Evolutionary conservation across 2,888 invertebrate genomes (phyloP), one percentile per base, ranked within the genome.

Genomic region (Apamea monoglypha): DNA sequence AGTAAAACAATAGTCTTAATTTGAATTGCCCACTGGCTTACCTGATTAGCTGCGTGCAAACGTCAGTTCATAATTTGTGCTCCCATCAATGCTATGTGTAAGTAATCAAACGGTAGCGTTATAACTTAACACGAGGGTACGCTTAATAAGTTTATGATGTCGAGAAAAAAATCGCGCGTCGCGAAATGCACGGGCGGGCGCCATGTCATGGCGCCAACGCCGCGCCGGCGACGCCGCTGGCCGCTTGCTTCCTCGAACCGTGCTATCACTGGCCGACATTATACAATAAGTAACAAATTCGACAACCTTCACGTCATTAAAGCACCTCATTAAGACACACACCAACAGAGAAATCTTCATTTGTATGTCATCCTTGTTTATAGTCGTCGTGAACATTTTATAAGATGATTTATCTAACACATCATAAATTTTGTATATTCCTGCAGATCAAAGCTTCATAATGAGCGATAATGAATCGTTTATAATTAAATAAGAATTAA

Each of bases 181-280:
- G 92, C 90, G 92, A 89, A 91, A 91, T 89, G 90, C 90, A 82
- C 89, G 91, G 85, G 84, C 90, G 89, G 96, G 96, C 96, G 96
- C 96, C 95, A 92, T 82, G 85, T 86, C 85, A 80, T 94, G 96
- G 96, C 96, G 96, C 96, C 96, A 91, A 74, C 76, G 90, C 88
- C 89, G 92, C 90, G 88, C 87, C 91, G 93, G 83, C 93, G 93
- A 89, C 91, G 91, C 82, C 91, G 91, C 85, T 90, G 92, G 89
- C 92, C 91, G 94, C 91, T 95, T 95, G 93, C 92, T 96, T 96
- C 96, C 95, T 94, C 94, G 96, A 96, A 96, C 92, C 88, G 91
- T 86, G 92, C 92, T 92, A 92, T 93, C 94, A 91, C 90, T 93
- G 92, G 91, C 92, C 92, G 91, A 92, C 94, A 93, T 92, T 91